Base-by-base conservation (phyloP, 2,113 vertebrate genomes). In the Nannospalax galili region DNA sequence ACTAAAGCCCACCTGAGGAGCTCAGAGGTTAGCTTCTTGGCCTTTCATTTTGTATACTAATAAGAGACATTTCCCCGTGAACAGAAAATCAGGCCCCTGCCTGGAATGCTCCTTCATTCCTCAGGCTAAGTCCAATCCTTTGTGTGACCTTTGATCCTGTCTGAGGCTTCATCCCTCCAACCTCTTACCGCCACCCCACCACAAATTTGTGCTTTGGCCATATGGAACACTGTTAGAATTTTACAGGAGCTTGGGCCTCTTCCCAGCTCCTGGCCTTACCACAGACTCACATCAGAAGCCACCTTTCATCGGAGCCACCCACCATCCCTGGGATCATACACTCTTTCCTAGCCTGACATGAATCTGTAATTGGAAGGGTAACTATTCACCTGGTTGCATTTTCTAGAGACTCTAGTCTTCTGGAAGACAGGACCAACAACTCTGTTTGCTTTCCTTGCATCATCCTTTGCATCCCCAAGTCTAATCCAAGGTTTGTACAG, bases 291-390 rank as follows among this genome's bases (percentile, higher is more conserved):
- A 52, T n/a, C 52, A 30, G 30, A 26, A 15, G 22, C 69, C 1
- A 1, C 30, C n/a, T 79, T 52, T 60, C 58, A 24, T 1, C 12
- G n/a, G 58, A 78, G 28, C 11, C 37, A n/a, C 11, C 82, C 6
- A 62, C 7, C 3, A 56, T 9, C 12, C 48, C 48, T 45, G 64
- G 48, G 62, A 37, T 48, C 56, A 58, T n/a, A 32, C 48, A 28
- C 16, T 72, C 6, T 81, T 30, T 52, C 15, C 35, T 22, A n/a
- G 1, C 6, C 64, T 52, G 77, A 30, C 28, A 3, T 60, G 45
- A 24, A 24, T 65, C 52, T 10, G 8, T 26, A 22, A 7, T 0
- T 0, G 4, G 20, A 48, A 70, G 16, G 42, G 20, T 6, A 30
- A 19, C 40, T 16, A 26, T 8, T 72, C 17, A 84, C 24, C 65